Evolutionary conservation across 1,140 invertebrate genomes (phyloP).

Genomic region (Pantala flavescens): DNA sequence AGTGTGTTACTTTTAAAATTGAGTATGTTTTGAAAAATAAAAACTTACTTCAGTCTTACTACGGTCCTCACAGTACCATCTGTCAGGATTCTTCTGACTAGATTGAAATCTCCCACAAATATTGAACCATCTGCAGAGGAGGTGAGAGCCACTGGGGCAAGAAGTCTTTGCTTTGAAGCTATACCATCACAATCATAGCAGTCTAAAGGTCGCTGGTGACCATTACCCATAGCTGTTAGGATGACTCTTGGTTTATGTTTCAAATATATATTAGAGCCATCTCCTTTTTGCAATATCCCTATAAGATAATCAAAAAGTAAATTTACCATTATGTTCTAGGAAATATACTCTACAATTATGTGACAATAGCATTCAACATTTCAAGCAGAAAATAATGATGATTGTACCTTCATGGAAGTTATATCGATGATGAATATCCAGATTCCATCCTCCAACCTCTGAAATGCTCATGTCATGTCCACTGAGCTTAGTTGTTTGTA

Average conservation of each 20-base stretch:
- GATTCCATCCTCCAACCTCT: slow-evolving; percentile 91
- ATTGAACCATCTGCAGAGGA: slow-evolving; percentile 86
- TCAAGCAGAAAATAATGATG: too few species aligned
- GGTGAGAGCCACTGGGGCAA: slow-evolving; percentile 84
- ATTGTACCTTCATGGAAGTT: slow-evolving; percentile 86
- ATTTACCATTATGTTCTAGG: neutral
- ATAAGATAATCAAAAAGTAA: slow-evolving; percentile 25
- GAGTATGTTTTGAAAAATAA: too few species aligned
- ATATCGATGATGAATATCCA: slow-evolving; percentile 94
- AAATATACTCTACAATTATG: neutral
- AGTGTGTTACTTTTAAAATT: too few species aligned
- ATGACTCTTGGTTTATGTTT: slow-evolving; percentile 88
- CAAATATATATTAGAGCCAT: slow-evolving; percentile 91
- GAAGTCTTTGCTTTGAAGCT: slow-evolving; percentile 66
- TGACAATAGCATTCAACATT: neutral
- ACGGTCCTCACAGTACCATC: slow-evolving; percentile 80
- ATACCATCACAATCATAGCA: slow-evolving; percentile 74
- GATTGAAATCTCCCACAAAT: slow-evolving; percentile 92
- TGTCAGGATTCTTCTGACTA: slow-evolving; percentile 79
- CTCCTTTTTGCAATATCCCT: slow-evolving; percentile 93
- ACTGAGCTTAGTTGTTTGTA: slow-evolving; percentile 85
- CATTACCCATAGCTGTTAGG: slow-evolving; percentile 85
- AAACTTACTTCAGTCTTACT: slow-evolving; percentile 75
- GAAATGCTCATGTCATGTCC: slow-evolving; percentile 95
- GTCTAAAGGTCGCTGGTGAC: slow-evolving; percentile 72